Base-by-base conservation (phyloP, 64 coral and sea anemone genomes). In the Acropora yongei region DNA sequence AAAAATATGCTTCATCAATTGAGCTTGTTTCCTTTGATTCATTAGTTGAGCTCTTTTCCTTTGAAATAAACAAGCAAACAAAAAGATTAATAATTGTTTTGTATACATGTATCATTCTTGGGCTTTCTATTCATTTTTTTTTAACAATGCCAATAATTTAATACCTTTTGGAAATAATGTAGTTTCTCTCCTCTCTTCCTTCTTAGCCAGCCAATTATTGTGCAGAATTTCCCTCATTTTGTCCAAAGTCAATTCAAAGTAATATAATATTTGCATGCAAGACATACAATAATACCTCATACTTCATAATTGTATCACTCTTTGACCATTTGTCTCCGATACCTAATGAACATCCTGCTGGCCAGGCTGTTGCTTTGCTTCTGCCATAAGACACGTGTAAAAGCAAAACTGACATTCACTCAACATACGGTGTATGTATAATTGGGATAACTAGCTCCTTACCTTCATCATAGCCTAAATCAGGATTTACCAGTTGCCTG, bases 391-490 rank as follows among this genome's bases (percentile, higher is more conserved):
- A 55, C 10, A 55, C 2, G 2, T 55, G 12, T 68, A 68, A 68
- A 68, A 68, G 17, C 66, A 68, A 68, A 68, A 68, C 3, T 68
- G 66, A 5, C 66, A 68, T 68, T 17, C 66, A 68, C 66, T 14
- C 66, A 68, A 68, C 66, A 68, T 68, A 68, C 18, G 8, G 51
- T 55, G 51, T 55, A 55, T 55, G 51, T 55, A 55, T 55, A 4
- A 20, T 68, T 68, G 18, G 11, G 13, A 68, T 3, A 68, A 68
- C 66, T 68, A 68, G 18, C 18, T 19, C 66, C 18, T 20, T 55
- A 79, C 77, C 77, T 79, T 79, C 77, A 79, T 79, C 77, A 79
- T 50, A 79, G 14, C 77, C 77, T 18, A 79, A 18, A 3, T 79
- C 77, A 53, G 47, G 47, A 50, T 79, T 80, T 41, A 80, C 4